A percentile compares a stretch with the other conserved stretches of the same genome.
Conservation (phyloP, 2,797 vertebrate genomes). For the Myotis pilosus region DNA sequence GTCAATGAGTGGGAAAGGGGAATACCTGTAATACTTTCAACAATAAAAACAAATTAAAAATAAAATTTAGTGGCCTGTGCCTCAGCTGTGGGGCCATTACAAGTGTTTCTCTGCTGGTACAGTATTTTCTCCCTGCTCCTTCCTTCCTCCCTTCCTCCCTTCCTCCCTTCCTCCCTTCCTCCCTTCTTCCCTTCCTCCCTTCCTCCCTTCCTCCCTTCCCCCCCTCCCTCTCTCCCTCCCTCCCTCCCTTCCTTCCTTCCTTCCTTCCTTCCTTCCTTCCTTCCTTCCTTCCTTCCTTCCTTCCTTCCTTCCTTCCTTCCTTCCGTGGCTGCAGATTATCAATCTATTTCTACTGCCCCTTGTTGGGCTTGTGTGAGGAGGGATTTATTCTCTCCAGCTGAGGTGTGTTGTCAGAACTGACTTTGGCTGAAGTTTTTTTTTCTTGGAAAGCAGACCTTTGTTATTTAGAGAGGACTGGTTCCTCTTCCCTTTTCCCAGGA, state of each 20-base stretch:
- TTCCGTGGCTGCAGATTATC: background rate
- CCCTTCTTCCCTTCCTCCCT: background rate
- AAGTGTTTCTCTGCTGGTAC: background rate
- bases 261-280: background rate
- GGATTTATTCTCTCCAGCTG: background rate
- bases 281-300: background rate
- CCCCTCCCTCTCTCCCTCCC: background rate
- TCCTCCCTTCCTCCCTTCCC: no score
- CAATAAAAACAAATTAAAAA: no score
- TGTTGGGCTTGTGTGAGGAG: background rate
- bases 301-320: background rate
- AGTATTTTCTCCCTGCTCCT: background rate
- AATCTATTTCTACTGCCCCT: background rate
- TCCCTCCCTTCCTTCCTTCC: background rate
- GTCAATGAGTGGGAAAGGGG: no score
- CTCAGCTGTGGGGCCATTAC: background rate
- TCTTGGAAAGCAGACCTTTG: background rate
- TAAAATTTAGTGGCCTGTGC: background rate
- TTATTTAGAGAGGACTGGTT: background rate
- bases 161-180: no score
- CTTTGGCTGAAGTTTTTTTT: background rate
- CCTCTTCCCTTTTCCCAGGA: background rate
- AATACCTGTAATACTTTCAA: no score
- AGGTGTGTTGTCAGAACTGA: background rate
- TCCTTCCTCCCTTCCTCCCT: no score